Percentiles rank a stretch among this genome's conserved stretches.
phyloP scores from a whole-genome alignment of 2,888 invertebrate genomes.

The Hydrotaea cyrtoneurina region DNA sequence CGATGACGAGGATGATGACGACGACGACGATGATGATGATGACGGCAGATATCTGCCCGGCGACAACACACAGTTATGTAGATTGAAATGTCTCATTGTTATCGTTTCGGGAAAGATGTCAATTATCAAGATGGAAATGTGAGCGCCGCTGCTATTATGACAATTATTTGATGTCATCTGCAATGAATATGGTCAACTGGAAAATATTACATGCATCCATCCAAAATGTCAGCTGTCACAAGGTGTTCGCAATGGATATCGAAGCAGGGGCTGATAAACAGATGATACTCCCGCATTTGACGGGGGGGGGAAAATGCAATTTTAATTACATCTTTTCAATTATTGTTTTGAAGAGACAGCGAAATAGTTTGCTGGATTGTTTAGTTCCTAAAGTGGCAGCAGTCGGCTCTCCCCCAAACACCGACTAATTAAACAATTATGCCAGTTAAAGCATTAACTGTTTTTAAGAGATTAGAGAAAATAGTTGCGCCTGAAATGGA shows the following conservation, averaged over 20 bases:
- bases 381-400: no score
- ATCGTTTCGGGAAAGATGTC: conserved; percentile 14
- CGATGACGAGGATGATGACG: not conserved
- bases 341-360: no score
- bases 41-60: conserved; percentile 25
- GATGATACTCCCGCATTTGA: no score
- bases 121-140: conserved; percentile 34
- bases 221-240: conserved; percentile 1
- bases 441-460: no score
- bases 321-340: no score
- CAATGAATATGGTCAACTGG: conserved; percentile 26
- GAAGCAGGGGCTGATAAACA: not conserved
- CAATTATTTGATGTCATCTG: conserved; percentile 52
- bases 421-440: no score
- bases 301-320: no score
- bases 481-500: no score
- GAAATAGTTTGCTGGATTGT: no score
- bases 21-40: conserved; percentile 13
- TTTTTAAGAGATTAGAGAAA: no score
- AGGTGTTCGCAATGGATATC: not conserved
- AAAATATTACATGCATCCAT: conserved; percentile 11
- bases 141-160: conserved; percentile 64
- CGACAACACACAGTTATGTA: conserved; percentile 51
- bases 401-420: no score
- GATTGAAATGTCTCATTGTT: conserved; percentile 63